These are phyloP conservation scores for Cerastoderma edule DNA, from an alignment of 2,888 invertebrate genomes.

Conservation along the genomic window DNA sequence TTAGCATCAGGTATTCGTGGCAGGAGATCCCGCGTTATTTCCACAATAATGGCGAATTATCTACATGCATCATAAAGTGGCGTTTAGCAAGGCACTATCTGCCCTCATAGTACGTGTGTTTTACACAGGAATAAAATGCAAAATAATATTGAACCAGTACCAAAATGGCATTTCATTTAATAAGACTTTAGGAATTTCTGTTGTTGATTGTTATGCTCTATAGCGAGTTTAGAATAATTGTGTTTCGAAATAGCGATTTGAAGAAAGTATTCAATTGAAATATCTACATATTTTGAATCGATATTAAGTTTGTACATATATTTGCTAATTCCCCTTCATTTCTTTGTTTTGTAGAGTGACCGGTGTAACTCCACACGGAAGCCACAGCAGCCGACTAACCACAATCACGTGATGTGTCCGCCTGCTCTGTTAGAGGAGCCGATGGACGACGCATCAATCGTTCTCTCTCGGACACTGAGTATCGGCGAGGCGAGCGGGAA, in stretches of 20 bases:
- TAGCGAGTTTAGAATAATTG: not conserved
- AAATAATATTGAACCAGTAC: too few relatives aligned
- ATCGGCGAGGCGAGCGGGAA: slow-evolving; percentile 63
- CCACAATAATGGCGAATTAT: too few relatives aligned
- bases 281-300: not conserved
- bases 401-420: slow-evolving; percentile 58
- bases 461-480: slow-evolving; percentile 63
- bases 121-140: too few relatives aligned
- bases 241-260: not conserved
- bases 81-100: too few relatives aligned
- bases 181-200: too few relatives aligned
- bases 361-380: slow-evolving; percentile 44
- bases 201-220: not conserved
- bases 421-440: slow-evolving; percentile 49
- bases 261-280: not conserved
- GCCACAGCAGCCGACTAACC: slow-evolving; percentile 57
- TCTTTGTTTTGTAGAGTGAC: slow-evolving; percentile 47
- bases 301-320: not conserved
- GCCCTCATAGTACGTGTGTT: too few relatives aligned
- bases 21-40: too few relatives aligned
- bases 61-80: too few relatives aligned
- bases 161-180: too few relatives aligned
- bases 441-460: slow-evolving; percentile 58
- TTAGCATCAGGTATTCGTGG: too few relatives aligned
- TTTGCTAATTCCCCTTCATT: not conserved